Base-by-base conservation (phyloP, 2,797 vertebrate species). In the Apodemus agrarius region DNA sequence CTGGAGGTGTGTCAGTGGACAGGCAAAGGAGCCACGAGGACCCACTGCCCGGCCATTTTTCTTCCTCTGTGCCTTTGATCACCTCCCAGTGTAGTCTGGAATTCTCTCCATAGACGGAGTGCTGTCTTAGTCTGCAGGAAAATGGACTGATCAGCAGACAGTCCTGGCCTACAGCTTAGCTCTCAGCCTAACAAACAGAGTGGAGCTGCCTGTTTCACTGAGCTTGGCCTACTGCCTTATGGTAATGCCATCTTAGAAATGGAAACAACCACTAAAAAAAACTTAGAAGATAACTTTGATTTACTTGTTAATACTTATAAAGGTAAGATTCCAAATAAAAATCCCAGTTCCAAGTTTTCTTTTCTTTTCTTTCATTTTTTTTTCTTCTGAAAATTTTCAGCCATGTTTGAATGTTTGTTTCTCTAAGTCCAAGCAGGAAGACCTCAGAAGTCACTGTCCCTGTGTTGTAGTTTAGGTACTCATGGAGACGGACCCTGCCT, bases 191-290 rank as follows among this genome's bases (percentile, higher is more conserved):
- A 74, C 26, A 89, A 24, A 52, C 59, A 81, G 37, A 52, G 57
- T 37, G 11, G 12, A 22, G 16, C 7, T 34, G 74, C 43, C 80
- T 78, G 10, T n/a, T 26, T 67, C 59, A 59, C 10, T 85, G 31
- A 65, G 34, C 17, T 11, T 87, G 24, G 13, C 7, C 37, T 84
- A 16, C 57, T 22, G 43, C 13, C 92, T 4, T 46, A 67, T 89
- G 86, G 79, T 94, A 40, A 84, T 61, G 26, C n/a, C 67, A 75
- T 52, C 21, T 61, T 74, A 59, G 85, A 92, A 19, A 43, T 90
- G 72, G 78, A 95, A 91, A 74, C 79, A 93, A 81, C 92, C 31
- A 57, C 22, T 46, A 21, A 72, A 72, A 74, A 74, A 74, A 91
- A 69, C 37, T 84, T 75, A 84, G 34, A 83, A 83, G 86, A 40